Percentiles rank a stretch among this genome's conserved stretches.
Evolutionary conservation across 2,797 vertebrate species (phyloP).

Genomic region (Champsocephalus esox): DNA sequence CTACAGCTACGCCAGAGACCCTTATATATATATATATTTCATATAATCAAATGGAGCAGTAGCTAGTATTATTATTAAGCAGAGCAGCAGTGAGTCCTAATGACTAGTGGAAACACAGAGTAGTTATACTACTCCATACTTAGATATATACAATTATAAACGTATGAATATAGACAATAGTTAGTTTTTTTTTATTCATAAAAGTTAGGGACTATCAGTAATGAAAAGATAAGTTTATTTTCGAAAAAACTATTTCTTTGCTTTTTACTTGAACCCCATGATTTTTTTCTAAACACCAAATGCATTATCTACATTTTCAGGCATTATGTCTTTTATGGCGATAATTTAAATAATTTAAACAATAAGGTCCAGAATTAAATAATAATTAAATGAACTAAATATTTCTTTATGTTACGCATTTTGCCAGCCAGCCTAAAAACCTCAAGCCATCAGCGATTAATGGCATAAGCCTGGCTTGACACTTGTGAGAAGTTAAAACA

Average conservation of each 20-base stretch:
- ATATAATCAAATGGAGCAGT: not conserved
- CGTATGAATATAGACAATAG: not conserved
- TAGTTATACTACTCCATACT: too few relatives aligned
- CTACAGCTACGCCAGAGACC: not conserved
- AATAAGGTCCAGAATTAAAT: not conserved
- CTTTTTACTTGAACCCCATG: not conserved
- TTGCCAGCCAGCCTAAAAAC: constrained; percentile 6
- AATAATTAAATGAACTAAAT: not conserved
- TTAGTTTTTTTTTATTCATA: not conserved
- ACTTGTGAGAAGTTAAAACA: constrained; percentile 11
- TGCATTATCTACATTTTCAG: not conserved
- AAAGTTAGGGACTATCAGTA: not conserved
- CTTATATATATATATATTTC: not conserved
- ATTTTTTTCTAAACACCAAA: not conserved
- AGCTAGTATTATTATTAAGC: not conserved
- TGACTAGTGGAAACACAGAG: not conserved
- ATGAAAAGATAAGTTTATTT: not conserved
- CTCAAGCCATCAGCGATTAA: not conserved
- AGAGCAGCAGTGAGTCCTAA: too few relatives aligned
- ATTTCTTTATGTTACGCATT: not conserved
- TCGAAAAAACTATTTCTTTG: not conserved
- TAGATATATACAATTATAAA: not conserved
- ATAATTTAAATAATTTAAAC: constrained; percentile 13
- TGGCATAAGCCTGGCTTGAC: constrained; percentile 2
- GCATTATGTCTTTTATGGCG: not conserved